Evolutionary conservation across 2,888 invertebrate species (phyloP).

Genomic region (Mesorhabditis spiculigera): DNA sequence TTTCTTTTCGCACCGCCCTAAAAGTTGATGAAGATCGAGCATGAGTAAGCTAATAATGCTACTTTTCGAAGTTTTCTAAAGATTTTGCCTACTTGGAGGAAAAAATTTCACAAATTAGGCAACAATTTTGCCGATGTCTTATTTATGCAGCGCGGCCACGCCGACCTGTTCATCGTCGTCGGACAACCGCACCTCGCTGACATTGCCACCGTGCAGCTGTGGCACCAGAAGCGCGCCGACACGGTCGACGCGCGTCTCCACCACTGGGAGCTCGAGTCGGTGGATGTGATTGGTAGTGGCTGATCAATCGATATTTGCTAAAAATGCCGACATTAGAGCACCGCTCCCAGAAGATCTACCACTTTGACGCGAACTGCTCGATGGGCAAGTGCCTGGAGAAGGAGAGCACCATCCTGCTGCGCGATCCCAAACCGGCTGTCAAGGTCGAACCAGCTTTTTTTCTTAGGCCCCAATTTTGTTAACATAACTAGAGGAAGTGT

Average conservation of each 20-base stretch:
- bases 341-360: constrained; percentile 9
- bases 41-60: too few species aligned
- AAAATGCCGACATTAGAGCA: not conserved
- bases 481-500: too few species aligned
- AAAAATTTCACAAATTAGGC: too few species aligned
- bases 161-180: constrained; percentile 12
- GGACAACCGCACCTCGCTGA: constrained; percentile 8
- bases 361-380: constrained; percentile 9
- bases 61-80: not conserved
- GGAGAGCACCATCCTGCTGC: not conserved
- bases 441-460: too few species aligned
- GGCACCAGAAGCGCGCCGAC: not conserved
- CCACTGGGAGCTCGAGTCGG: not conserved
- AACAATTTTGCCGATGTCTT: too few species aligned
- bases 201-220: not conserved
- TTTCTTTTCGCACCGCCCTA: too few species aligned
- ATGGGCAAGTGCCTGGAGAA: not conserved
- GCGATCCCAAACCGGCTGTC: too few species aligned
- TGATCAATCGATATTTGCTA: constrained; percentile 3
- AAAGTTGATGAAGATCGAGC: too few species aligned
- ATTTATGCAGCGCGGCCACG: too few species aligned
- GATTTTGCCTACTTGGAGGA: too few species aligned
- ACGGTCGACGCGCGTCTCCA: not conserved
- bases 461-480: too few species aligned
- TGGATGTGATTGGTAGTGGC: not conserved